Evolutionary conservation across 2,888 invertebrate species (phyloP).

Genomic region (Drosophila trichaetosa): DNA sequence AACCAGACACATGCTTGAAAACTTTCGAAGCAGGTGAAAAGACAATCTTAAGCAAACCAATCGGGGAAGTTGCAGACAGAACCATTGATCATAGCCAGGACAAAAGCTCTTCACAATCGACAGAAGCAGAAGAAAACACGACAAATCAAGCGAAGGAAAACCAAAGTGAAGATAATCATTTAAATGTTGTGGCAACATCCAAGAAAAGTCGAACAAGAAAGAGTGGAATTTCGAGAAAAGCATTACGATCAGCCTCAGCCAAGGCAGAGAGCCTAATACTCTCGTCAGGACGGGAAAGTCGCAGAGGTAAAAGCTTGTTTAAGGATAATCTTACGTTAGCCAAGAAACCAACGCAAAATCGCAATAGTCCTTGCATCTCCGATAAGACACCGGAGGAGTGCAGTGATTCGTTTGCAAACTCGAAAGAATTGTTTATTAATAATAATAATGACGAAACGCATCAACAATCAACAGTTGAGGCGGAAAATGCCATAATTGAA

Average conservation of each 20-base stretch:
- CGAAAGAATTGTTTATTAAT: background rate
- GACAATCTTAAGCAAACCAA: background rate
- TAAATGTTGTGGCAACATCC: slow-evolving; percentile 1
- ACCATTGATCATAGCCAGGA: background rate
- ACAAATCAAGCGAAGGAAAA: background rate
- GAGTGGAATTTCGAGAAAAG: background rate
- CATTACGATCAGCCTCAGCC: background rate
- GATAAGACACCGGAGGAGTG: slow-evolving; percentile 7
- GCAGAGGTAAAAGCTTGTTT: slow-evolving; percentile 13
- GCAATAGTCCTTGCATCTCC: slow-evolving; percentile 29
- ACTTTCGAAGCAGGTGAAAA: background rate
- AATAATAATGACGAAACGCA: background rate
- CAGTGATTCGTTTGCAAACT: slow-evolving; percentile 6
- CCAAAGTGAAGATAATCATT: background rate
- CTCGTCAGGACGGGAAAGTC: slow-evolving; percentile 21
- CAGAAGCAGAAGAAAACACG: background rate
- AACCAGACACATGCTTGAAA: background rate
- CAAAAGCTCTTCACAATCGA: background rate
- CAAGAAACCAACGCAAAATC: background rate
- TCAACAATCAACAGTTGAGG: background rate
- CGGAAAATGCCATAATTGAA: background rate
- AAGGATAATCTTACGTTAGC: background rate
- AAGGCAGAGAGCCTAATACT: background rate
- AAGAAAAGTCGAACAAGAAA: background rate
- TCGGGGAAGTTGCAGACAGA: background rate